Evolutionary conservation across 1,140 invertebrate species (phyloP).

Genomic region (Solenopsis invicta): DNA sequence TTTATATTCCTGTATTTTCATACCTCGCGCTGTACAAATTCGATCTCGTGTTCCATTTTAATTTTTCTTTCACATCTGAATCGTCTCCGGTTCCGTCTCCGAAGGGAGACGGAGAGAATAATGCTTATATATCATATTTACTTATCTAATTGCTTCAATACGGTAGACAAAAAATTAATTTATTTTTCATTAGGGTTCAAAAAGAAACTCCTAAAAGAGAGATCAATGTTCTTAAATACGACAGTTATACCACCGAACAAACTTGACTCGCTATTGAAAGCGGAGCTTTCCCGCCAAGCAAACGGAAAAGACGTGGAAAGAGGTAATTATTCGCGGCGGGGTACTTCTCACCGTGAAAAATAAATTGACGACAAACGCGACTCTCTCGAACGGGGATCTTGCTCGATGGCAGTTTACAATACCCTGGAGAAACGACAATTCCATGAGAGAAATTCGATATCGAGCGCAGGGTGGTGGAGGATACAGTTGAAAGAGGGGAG

Average conservation of each 20-base stretch:
- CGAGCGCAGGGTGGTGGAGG: constrained; percentile 37
- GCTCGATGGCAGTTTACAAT: constrained; percentile 55
- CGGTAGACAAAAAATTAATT: not conserved
- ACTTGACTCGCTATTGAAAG: constrained; percentile 16
- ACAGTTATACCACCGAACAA: constrained; percentile 1
- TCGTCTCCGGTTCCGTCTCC: not conserved
- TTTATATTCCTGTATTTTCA: constrained; percentile 39
- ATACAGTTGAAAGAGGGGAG: constrained; percentile 13
- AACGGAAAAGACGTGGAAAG: constrained; percentile 1
- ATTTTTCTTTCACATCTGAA: not conserved
- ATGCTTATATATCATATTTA: not conserved
- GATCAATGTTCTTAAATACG: constrained; percentile 29
- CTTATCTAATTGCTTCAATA: not conserved
- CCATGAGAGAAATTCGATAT: constrained; percentile 62
- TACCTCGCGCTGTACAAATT: constrained; percentile 4
- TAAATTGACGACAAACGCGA: constrained; percentile 33
- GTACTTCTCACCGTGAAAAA: constrained; percentile 30
- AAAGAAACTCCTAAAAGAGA: not conserved
- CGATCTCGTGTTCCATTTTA: constrained; percentile 2
- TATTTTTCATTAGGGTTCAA: not conserved
- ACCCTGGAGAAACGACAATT: constrained; percentile 56
- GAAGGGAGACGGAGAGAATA: not conserved
- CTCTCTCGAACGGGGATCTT: constrained; percentile 10
- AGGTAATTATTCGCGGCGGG: constrained; percentile 44
- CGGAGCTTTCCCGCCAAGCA: not conserved